These are phyloP conservation scores for Channa argus DNA, from an alignment of 2,113 vertebrate species.

Conservation along the genomic window DNA sequence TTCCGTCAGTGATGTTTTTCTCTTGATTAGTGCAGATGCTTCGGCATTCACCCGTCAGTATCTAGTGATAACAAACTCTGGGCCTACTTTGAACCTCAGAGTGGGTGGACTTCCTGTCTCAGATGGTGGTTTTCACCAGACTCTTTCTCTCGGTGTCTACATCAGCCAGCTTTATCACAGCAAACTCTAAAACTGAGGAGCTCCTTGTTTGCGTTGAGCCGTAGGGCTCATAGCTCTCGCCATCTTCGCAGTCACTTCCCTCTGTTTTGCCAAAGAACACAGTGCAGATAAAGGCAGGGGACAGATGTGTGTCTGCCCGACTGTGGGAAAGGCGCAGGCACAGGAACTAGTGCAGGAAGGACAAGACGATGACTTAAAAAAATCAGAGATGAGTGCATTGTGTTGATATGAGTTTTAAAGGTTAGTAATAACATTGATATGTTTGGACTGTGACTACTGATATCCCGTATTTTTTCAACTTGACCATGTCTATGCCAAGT, in stretches of 20 bases:
- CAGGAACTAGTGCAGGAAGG: conserved; percentile 78
- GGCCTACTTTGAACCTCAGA: conserved; percentile 51
- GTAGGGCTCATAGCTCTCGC: conserved; percentile 68
- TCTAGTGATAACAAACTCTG: conserved; percentile 58
- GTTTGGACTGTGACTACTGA: conserved; percentile 66
- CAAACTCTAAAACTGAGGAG: conserved; percentile 40
- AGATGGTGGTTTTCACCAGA: conserved; percentile 46
- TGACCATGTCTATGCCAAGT: conserved; percentile 22
- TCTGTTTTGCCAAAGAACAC: conserved; percentile 91
- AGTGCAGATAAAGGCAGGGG: conserved; percentile 83
- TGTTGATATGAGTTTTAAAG: conserved; percentile 51
- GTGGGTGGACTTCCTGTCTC: conserved; percentile 77
- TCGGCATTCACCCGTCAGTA: conserved; percentile 38
- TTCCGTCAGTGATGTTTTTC: conserved; percentile 24
- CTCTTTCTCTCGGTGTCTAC: conserved; percentile 41
- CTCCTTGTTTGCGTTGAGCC: conserved; percentile 65
- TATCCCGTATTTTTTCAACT: conserved; percentile 41
- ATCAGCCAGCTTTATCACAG: conserved; percentile 63
- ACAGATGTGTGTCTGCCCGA: conserved; percentile 74
- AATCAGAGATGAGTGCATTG: conserved; percentile 60
- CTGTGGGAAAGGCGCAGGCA: conserved; percentile 87
- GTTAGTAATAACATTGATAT: conserved; percentile 53
- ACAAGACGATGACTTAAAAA: conserved; percentile 63
- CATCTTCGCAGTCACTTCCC: conserved; percentile 90
- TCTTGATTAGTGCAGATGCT: conserved; percentile 26